Evolutionary conservation across 2,888 invertebrate species (phyloP).

Genomic region (Dendrolimus houi): DNA sequence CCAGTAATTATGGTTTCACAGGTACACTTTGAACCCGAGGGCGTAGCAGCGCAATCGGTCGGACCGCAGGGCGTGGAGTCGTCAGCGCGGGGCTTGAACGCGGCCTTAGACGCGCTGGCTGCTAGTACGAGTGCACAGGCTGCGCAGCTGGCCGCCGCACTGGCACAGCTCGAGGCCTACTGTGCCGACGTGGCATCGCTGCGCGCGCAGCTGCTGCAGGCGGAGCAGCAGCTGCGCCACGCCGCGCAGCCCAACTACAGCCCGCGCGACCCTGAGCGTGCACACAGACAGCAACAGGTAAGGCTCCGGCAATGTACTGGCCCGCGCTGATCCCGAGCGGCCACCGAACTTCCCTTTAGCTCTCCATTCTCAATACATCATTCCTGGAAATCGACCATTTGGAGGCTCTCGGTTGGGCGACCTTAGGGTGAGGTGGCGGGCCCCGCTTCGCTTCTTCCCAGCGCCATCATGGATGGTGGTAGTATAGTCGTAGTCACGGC

Average conservation of each 20-base stretch:
- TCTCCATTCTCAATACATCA: constrained; percentile 1
- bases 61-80: constrained; percentile 82
- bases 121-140: constrained; percentile 79
- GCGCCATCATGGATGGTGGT: constrained; percentile 23
- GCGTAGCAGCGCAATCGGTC: constrained; percentile 86
- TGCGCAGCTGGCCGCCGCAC: constrained; percentile 82
- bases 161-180: constrained; percentile 91
- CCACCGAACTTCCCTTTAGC: constrained; percentile 36
- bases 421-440: constrained; percentile 29
- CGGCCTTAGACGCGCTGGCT: constrained; percentile 81
- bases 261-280: constrained; percentile 88
- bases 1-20: constrained; percentile 29
- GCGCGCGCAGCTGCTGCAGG: constrained; percentile 88
- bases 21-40: constrained; percentile 93
- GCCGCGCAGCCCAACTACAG: constrained; percentile 89
- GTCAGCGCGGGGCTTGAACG: constrained; percentile 81
- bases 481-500: constrained; percentile 48
- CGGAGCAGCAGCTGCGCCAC: constrained; percentile 90
- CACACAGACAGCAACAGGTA: constrained; percentile 92
- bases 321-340: constrained; percentile 40
- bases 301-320: constrained; percentile 36
- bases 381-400: constrained; percentile 23
- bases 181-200: constrained; percentile 91
- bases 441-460: constrained; percentile 32
- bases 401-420: constrained; percentile 37